Evolutionary conservation across 2,888 invertebrate genomes (phyloP).

Genomic region (Eurytoma californica): DNA sequence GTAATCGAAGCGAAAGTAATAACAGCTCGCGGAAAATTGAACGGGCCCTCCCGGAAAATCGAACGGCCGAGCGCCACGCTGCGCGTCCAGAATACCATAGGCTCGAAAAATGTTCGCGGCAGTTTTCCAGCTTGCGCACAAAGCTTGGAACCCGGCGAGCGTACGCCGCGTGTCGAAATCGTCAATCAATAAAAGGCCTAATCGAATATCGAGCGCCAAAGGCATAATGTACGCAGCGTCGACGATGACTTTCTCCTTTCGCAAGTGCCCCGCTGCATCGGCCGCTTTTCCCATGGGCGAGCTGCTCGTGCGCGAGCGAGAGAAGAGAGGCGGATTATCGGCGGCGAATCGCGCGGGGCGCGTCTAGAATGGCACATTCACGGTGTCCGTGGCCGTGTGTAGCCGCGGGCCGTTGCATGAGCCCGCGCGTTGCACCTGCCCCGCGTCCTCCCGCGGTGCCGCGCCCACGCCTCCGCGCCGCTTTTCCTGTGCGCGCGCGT

Average conservation of each 20-base stretch:
- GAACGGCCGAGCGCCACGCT: too few species aligned
- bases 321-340: conserved; percentile 55
- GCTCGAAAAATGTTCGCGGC: background rate
- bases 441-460: conserved; percentile 48
- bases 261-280: conserved; percentile 34
- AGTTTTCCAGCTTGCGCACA: background rate
- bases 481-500: background rate
- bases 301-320: conserved; percentile 23
- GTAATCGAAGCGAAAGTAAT: background rate
- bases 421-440: conserved; percentile 41
- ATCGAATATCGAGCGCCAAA: conserved; percentile 50
- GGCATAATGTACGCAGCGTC: conserved; percentile 37
- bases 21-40: conserved; percentile 1
- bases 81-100: conserved; percentile 25
- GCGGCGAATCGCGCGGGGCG: conserved; percentile 43
- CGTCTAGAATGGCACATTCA: conserved; percentile 51
- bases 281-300: conserved; percentile 52
- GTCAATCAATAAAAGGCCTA: conserved; percentile 52
- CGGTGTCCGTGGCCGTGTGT: conserved; percentile 10
- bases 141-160: background rate
- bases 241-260: conserved; percentile 56
- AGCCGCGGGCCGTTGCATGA: conserved; percentile 37
- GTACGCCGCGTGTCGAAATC: conserved; percentile 32
- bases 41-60: background rate
- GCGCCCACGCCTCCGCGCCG: conserved; percentile 49